Evolutionary conservation across 1,140 invertebrate genomes (phyloP).

Genomic region (Drosophila simulans): DNA sequence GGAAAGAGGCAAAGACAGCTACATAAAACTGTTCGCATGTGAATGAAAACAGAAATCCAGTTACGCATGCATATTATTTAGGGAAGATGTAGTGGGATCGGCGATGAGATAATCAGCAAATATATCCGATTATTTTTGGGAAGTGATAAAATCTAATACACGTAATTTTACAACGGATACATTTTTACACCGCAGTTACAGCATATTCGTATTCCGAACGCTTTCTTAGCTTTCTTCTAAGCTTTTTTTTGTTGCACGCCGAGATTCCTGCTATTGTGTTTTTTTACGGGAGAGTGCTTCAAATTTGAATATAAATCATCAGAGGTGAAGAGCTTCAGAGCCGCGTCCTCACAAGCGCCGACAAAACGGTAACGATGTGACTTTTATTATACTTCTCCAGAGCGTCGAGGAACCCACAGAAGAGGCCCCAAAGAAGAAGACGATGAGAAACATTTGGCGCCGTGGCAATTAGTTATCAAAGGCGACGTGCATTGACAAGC

Average conservation of each 20-base stretch:
- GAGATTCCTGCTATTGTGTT: neutral
- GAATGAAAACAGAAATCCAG: constrained; percentile 43
- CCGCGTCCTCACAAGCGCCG: constrained; percentile 48
- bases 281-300: neutral
- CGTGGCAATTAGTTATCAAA: constrained; percentile 81
- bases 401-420: constrained; percentile 5
- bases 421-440: constrained; percentile 23
- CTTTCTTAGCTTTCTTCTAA: no score
- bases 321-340: no score
- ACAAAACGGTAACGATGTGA: constrained; percentile 72
- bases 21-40: constrained; percentile 30
- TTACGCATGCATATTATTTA: constrained; percentile 27
- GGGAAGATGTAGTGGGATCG: constrained; percentile 33
- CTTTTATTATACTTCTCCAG: constrained; percentile 65
- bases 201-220: neutral
- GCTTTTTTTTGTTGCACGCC: neutral
- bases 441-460: constrained; percentile 73
- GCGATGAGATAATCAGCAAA: constrained; percentile 34
- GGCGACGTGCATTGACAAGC: constrained; percentile 80
- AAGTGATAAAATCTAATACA: constrained; percentile 5
- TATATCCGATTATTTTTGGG: neutral
- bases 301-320: constrained; percentile 41
- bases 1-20: neutral
- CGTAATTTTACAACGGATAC: neutral
- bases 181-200: constrained; percentile 4